Evolutionary conservation across 2,888 invertebrate genomes (phyloP).

Genomic region (Nycteola revayana): DNA sequence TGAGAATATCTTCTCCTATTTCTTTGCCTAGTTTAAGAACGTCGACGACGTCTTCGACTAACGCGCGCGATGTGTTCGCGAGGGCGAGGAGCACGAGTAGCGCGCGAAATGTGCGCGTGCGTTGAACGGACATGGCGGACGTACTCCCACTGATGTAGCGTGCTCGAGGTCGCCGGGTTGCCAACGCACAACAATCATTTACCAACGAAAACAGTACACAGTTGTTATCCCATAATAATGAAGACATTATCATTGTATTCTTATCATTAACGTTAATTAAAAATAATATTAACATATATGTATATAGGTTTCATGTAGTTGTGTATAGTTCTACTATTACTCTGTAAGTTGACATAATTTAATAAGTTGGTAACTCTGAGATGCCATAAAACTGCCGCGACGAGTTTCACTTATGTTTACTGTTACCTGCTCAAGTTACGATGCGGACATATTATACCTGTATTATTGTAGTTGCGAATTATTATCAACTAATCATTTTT

Average conservation of each 20-base stretch:
- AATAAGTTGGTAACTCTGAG: slow-evolving; percentile 11
- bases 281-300: no score
- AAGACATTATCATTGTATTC: no score
- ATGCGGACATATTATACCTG: no score
- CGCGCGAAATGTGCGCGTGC: slow-evolving; percentile 51
- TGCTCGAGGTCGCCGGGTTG: slow-evolving; percentile 55
- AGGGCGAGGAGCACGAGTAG: slow-evolving; percentile 52
- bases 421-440: slow-evolving; percentile 16
- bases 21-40: slow-evolving; percentile 82
- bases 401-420: slow-evolving; percentile 19
- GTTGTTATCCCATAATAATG: no score
- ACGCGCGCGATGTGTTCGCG: slow-evolving; percentile 52
- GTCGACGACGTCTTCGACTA: slow-evolving; percentile 83
- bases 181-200: slow-evolving; percentile 36
- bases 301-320: no score
- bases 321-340: no score
- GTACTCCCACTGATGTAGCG: slow-evolving; percentile 55
- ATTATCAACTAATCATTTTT: no score
- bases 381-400: slow-evolving; percentile 17
- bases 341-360: no score
- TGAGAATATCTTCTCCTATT: slow-evolving; percentile 81
- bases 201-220: no score
- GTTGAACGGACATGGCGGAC: slow-evolving; percentile 62
- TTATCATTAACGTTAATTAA: no score
- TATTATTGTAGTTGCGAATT: no score